These are phyloP conservation scores for Hypomecis atomaria DNA, from an alignment of 2,888 invertebrate species.

Conservation along the genomic window DNA sequence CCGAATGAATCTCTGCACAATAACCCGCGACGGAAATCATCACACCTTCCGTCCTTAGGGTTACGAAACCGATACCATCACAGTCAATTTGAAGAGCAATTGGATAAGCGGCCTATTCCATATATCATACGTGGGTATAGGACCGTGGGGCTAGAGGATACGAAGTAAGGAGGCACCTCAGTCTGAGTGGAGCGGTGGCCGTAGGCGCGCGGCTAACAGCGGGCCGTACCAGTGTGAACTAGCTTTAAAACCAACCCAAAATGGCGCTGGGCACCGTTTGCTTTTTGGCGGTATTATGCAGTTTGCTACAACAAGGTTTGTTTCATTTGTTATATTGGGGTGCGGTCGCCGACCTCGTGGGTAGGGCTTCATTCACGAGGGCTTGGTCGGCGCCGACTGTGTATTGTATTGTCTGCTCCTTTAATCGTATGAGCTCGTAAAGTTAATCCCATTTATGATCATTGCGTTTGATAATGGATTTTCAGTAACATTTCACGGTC, in stretches of 20 bases:
- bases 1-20: conserved; percentile 12
- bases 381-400: not conserved
- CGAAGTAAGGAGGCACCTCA: conserved; percentile 23
- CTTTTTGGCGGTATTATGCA: conserved; percentile 76
- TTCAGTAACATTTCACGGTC: not conserved
- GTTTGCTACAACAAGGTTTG: conserved; percentile 79
- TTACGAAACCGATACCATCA: conserved; percentile 54
- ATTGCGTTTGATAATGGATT: not conserved
- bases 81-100: conserved; percentile 72
- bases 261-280: conserved; percentile 67
- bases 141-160: conserved; percentile 10
- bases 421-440: conserved; percentile 12
- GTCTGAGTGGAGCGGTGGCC: conserved; percentile 44
- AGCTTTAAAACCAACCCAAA: conserved; percentile 42
- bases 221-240: conserved; percentile 58
- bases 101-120: conserved; percentile 66
- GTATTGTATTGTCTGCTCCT: conserved; percentile 6
- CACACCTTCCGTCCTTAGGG: conserved; percentile 26
- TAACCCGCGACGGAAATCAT: conserved; percentile 22
- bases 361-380: conserved; percentile 14
- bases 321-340: conserved; percentile 47
- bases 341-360: conserved; percentile 17
- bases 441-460: conserved; percentile 1
- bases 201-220: conserved; percentile 57
- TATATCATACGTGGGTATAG: conserved; percentile 24